phyloP scores from a whole-genome alignment of 1,140 invertebrate species.

The Drosophila punjabiensis region DNA sequence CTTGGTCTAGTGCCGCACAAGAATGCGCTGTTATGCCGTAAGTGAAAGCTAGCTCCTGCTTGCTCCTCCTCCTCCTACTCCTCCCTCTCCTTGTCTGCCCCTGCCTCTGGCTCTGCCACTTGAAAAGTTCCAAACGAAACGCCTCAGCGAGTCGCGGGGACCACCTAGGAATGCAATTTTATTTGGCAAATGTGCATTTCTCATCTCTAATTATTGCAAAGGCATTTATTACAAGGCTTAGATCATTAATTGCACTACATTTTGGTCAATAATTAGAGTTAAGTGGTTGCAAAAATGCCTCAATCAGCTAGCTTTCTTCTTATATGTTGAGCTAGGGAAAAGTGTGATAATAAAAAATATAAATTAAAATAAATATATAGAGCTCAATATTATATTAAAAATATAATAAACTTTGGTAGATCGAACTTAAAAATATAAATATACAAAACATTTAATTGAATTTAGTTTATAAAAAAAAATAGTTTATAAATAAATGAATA shows the following conservation, averaged over 20 bases:
- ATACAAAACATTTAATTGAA: too few relatives aligned
- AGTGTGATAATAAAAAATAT: too few relatives aligned
- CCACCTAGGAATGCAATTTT: slow-evolving; percentile 7
- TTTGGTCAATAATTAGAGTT: neutral
- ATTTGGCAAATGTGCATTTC: slow-evolving; percentile 14
- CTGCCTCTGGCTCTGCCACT: too few relatives aligned
- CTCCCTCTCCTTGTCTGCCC: neutral
- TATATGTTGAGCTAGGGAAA: neutral
- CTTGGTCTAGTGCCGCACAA: slow-evolving; percentile 15
- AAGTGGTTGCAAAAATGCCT: neutral
- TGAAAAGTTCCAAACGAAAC: neutral
- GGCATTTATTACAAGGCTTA: neutral
- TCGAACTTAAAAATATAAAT: too few relatives aligned
- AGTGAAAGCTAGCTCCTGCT: slow-evolving; percentile 7
- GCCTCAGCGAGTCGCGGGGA: neutral
- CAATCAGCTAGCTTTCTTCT: neutral
- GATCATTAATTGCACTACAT: neutral
- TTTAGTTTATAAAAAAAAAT: too few relatives aligned
- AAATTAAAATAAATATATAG: too few relatives aligned
- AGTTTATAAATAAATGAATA: too few relatives aligned
- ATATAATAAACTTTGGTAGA: too few relatives aligned
- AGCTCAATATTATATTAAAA: too few relatives aligned
- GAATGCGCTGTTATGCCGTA: slow-evolving; percentile 22
- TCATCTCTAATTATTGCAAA: slow-evolving; percentile 4
- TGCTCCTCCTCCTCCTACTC: neutral